phyloP scores from a whole-genome alignment of 1,140 invertebrate genomes.

The Steinernema khuongi region DNA sequence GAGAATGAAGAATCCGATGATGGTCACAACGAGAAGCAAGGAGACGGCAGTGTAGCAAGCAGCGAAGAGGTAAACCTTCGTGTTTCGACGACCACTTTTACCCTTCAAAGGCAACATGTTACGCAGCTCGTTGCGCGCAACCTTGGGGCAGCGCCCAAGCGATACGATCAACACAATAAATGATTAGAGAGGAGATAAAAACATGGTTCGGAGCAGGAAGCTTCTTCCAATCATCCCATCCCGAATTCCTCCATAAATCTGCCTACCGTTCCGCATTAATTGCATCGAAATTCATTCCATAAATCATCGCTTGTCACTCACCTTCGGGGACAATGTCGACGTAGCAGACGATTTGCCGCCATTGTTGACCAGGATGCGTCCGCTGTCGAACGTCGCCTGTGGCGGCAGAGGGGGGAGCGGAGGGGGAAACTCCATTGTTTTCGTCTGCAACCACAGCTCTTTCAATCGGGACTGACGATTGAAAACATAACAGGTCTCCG shows the following conservation, averaged over 20 bases:
- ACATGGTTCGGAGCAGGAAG: too few species aligned
- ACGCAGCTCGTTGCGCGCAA: slow-evolving; percentile 1
- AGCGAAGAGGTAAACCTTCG: not conserved
- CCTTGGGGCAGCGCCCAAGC: not conserved
- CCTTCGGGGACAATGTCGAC: not conserved
- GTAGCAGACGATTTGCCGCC: not conserved
- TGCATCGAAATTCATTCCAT: not conserved
- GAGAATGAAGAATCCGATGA: not conserved
- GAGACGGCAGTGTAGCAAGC: not conserved
- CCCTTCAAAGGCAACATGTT: not conserved
- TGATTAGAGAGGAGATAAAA: not conserved
- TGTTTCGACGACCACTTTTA: not conserved
- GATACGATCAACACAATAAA: slow-evolving; percentile 2
- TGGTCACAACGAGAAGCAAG: not conserved
- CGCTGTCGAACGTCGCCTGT: slow-evolving; percentile 6
- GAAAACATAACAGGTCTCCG: too few species aligned
- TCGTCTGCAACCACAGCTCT: not conserved
- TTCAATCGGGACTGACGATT: too few species aligned
- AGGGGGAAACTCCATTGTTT: slow-evolving; percentile 1
- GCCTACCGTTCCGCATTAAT: too few species aligned
- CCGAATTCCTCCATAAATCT: too few species aligned
- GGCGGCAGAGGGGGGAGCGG: not conserved
- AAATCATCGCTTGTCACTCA: not conserved
- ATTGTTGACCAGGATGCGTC: not conserved
- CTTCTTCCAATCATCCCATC: too few species aligned